Percentiles rank a stretch among this genome's conserved stretches.
phyloP scores from a whole-genome alignment of 2,888 invertebrate species.

The Chelonus formosanus region DNA sequence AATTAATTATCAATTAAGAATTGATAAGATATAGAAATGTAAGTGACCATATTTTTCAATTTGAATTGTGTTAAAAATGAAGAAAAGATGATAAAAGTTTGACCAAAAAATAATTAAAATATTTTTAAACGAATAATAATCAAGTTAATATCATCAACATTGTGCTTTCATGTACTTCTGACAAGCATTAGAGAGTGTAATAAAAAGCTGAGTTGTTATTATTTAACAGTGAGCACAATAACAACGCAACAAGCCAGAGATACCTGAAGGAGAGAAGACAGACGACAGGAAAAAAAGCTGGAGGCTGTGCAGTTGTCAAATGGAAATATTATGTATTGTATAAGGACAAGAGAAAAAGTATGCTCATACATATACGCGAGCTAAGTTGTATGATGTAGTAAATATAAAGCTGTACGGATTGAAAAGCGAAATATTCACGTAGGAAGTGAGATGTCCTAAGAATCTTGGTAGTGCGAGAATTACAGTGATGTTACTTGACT shows the following conservation, averaged over 20 bases:
- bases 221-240: conserved; percentile 5
- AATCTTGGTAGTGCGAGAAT: conserved; percentile 1
- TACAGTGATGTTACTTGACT: conserved; percentile 5
- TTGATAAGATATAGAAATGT: too few relatives aligned
- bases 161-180: conserved; percentile 2
- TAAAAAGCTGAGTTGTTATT: conserved; percentile 27
- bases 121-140: background rate
- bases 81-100: too few relatives aligned
- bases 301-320: conserved; percentile 3
- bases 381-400: background rate
- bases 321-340: conserved; percentile 8
- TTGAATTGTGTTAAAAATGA: too few relatives aligned
- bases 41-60: too few relatives aligned
- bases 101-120: too few relatives aligned
- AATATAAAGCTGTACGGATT: background rate
- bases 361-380: conserved; percentile 1
- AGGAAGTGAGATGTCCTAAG: conserved; percentile 19
- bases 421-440: conserved; percentile 2
- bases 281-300: conserved; percentile 17
- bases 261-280: conserved; percentile 13
- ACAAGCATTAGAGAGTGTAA: conserved; percentile 29
- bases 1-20: too few relatives aligned
- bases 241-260: conserved; percentile 5
- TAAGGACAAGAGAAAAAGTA: background rate
- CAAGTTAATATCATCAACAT: conserved; percentile 3